Conservation (phyloP, 2,888 invertebrate species). For the Cataglyphis altisquamis region DNA sequence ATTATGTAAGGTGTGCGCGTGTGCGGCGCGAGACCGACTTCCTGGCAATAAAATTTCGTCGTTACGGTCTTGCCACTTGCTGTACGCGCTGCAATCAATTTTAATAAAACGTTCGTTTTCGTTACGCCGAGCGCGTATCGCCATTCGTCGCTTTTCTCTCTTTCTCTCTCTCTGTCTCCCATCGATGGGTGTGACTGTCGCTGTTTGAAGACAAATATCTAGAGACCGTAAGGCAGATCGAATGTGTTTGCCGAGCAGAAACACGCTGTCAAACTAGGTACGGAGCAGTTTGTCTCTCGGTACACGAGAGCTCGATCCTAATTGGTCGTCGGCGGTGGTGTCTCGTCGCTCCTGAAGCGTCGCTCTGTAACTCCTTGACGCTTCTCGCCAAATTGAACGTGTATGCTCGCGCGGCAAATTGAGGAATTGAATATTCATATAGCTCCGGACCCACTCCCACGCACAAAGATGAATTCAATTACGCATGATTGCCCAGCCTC, state of each 20-base stretch:
- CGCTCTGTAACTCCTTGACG: constrained; percentile 70
- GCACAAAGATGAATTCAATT: constrained; percentile 85
- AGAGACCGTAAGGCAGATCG: constrained; percentile 63
- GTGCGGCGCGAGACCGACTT: constrained; percentile 43
- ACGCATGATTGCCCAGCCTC: constrained; percentile 83
- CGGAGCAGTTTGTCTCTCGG: constrained; percentile 63
- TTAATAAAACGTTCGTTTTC: constrained; percentile 50
- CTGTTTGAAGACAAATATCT: constrained; percentile 75
- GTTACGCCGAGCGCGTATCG: constrained; percentile 58
- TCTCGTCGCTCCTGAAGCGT: constrained; percentile 65
- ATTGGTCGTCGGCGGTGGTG: constrained; percentile 68
- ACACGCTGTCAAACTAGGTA: constrained; percentile 70
- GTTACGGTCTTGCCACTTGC: constrained; percentile 46
- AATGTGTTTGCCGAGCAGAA: constrained; percentile 70
- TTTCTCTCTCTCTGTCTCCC: background rate
- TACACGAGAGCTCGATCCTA: constrained; percentile 63
- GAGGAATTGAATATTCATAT: constrained; percentile 85
- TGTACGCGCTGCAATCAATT: constrained; percentile 46
- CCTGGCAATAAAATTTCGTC: constrained; percentile 53
- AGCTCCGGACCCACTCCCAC: constrained; percentile 65
- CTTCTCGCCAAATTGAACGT: constrained; percentile 82
- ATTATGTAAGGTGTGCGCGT: constrained; percentile 36
- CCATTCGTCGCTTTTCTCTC: constrained; percentile 17
- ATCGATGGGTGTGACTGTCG: constrained; percentile 53
- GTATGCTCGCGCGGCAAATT: constrained; percentile 79